Base-by-base conservation (phyloP, 2,888 invertebrate species). In the Coecobrya sp. region DNA sequence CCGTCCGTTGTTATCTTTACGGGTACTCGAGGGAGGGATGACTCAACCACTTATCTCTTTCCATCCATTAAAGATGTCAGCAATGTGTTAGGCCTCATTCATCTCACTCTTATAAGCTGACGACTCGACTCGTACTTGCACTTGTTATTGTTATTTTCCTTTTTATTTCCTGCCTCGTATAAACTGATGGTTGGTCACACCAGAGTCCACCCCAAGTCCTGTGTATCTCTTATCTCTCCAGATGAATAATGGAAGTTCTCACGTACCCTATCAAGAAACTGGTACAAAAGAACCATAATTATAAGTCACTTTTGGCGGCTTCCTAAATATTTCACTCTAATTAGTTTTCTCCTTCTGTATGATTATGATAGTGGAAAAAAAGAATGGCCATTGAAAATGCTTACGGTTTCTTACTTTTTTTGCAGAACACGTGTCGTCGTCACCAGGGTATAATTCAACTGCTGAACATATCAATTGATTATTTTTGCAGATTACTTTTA, bases 1-100 rank as follows among this genome's bases (percentile, higher is more conserved):
- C 30, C 73, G 70, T 86, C 45, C 73, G 73, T 86, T 86, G 70
- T 82, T 82, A 62, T 82, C 81, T 81, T 81, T 81, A 30, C 19
- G 59, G 59, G 49, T 49, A 87, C 76, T 79, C 52, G 73, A 36
- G 55, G 73, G 79, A 76, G 70, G 79, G 76, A 87, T 62, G 87
- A 52, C 73, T 87, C 87, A 87, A 30, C 36, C 73, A 87, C 76
- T 87, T 87, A 87, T 87, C 87, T 79, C 65, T 76, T 79, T 79
- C 73, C 42, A 79, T 87, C 87, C 87, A 87, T 87, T 87, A 87
- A 87, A 76, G 55, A 87, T 87, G 87, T 87, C 87, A 87, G 87
- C 87, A 87, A 73, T 79, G 76, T 79, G 76, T 68, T 73, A 87
- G 70, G 16, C 22, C 62, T 87, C 76, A 86, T 73, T 86, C 86